A percentile compares a stretch with the other conserved stretches of the same genome.
Conservation (phyloP, 1,140 invertebrate species). For the Lepidurus couesii region DNA sequence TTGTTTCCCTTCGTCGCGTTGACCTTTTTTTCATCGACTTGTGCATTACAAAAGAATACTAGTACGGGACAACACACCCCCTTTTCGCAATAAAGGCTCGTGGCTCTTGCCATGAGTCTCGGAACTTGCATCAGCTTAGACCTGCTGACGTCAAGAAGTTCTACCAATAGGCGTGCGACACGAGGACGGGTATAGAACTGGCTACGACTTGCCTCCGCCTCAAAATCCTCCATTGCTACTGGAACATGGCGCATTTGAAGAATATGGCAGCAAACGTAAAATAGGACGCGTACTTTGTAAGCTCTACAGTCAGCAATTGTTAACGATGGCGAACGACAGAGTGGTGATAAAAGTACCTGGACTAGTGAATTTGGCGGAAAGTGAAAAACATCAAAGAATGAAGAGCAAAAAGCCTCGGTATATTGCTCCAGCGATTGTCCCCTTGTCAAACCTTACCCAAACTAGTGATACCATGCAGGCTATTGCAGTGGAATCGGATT, state of each 20-base stretch:
- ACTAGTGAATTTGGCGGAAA: not conserved
- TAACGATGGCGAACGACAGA: not conserved
- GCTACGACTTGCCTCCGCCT: not conserved
- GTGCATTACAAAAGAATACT: too few species aligned
- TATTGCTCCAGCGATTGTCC: not conserved
- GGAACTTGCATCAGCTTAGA: not conserved
- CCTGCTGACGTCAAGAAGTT: not conserved
- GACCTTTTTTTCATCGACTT: too few species aligned
- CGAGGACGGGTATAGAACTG: not conserved
- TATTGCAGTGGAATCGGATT: not conserved
- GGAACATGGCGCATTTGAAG: not conserved
- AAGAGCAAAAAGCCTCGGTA: not conserved
- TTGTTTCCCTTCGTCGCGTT: too few species aligned
- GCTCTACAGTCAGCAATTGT: not conserved
- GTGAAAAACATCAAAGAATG: not conserved
- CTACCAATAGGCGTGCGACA: not conserved
- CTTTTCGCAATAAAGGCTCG: too few species aligned
- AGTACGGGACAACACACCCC: too few species aligned
- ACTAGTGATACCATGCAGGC: not conserved
- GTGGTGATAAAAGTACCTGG: not conserved
- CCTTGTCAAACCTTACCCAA: not conserved
- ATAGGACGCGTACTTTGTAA: not conserved
- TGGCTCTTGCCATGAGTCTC: too few species aligned
- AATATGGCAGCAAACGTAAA: not conserved
- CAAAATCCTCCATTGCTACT: not conserved